Percentiles rank a stretch among this genome's conserved stretches.
These are phyloP conservation scores for Eubucco bourcierii DNA, from an alignment of 2,113 vertebrate species.

Conservation along the genomic window DNA sequence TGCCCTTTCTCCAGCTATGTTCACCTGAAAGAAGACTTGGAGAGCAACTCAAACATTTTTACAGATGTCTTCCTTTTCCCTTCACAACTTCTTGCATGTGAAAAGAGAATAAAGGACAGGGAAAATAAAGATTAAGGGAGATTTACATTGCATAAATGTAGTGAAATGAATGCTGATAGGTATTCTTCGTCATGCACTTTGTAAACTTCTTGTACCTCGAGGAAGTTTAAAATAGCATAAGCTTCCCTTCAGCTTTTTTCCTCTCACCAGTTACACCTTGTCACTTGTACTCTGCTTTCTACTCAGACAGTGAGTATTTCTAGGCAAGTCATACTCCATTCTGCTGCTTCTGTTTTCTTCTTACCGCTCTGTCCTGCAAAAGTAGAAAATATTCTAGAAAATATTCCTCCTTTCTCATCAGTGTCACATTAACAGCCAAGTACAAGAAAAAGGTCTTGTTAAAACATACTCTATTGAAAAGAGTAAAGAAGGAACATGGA, in stretches of 20 bases:
- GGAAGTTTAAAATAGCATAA: neutral
- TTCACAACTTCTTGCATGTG: neutral
- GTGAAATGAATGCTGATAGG: neutral
- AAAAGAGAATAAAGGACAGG: neutral
- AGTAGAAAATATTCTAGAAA: neutral
- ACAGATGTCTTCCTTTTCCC: neutral
- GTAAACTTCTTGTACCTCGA: neutral
- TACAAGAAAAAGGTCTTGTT: neutral
- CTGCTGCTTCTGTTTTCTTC: neutral
- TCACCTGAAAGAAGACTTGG: neutral
- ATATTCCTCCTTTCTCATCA: neutral
- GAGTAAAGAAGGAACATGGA: neutral
- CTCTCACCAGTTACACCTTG: neutral
- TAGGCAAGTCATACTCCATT: neutral
- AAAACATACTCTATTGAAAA: neutral
- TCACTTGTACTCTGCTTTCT: neutral
- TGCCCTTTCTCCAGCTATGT: fast-evolving
- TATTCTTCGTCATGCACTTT: neutral
- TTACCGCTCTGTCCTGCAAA: neutral
- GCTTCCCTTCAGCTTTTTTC: neutral
- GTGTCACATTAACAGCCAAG: neutral
- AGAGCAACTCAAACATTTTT: neutral
- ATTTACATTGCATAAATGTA: neutral
- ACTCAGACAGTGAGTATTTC: neutral
- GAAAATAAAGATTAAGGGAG: neutral